These are phyloP conservation scores for Herminia tarsipennalis DNA, from an alignment of 2,888 invertebrate genomes.

Conservation along the genomic window DNA sequence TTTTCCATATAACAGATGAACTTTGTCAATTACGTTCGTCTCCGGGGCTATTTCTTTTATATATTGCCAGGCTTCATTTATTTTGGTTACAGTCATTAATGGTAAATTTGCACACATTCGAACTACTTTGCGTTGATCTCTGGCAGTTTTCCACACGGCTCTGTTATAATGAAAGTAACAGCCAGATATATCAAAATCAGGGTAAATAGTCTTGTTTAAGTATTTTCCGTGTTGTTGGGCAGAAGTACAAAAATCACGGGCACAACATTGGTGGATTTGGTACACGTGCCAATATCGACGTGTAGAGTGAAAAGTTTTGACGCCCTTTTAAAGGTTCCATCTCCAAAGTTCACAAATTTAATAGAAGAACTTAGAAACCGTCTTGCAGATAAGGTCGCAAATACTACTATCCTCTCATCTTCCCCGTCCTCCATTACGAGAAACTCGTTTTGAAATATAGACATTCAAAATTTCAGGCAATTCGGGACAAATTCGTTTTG, in stretches of 20 bases:
- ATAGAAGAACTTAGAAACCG: not conserved
- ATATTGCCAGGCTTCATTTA: slow-evolving; percentile 5
- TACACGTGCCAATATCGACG: slow-evolving; percentile 8
- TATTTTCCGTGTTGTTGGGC: slow-evolving; percentile 12
- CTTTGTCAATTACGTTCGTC: slow-evolving; percentile 2
- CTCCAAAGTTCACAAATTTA: slow-evolving; percentile 6
- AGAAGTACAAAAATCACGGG: slow-evolving; percentile 9
- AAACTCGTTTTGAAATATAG: not conserved
- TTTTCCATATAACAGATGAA: too few species aligned
- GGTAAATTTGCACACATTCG: slow-evolving; percentile 16
- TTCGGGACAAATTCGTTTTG: not conserved
- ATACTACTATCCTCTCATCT: not conserved
- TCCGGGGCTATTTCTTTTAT: slow-evolving; percentile 7
- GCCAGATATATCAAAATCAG: slow-evolving; percentile 2
- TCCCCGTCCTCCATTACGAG: not conserved
- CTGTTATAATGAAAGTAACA: slow-evolving; percentile 9
- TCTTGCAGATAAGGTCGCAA: not conserved
- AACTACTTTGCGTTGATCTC: slow-evolving; percentile 11
- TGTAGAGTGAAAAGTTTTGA: slow-evolving; percentile 9
- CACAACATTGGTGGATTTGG: slow-evolving; percentile 10
- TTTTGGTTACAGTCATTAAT: slow-evolving; percentile 8
- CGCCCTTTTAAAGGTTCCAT: slow-evolving; percentile 7
- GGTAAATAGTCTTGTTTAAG: slow-evolving; percentile 9
- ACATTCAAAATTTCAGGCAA: not conserved
- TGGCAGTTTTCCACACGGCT: slow-evolving; percentile 7